Conservation (phyloP, 1,140 invertebrate genomes). For the Lucilia sericata region DNA sequence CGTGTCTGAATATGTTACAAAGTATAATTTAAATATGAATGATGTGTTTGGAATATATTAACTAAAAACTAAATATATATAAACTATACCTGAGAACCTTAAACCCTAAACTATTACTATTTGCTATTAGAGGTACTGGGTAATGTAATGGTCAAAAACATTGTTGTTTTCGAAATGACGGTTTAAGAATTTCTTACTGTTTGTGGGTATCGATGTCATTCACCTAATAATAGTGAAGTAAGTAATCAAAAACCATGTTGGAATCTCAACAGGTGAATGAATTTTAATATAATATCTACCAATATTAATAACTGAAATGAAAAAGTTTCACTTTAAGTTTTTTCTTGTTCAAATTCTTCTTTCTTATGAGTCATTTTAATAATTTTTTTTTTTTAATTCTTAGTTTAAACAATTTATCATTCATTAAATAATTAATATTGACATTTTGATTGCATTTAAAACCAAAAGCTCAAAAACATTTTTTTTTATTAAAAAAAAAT, state of each 20-base stretch:
- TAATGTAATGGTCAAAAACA: not conserved
- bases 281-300: no score
- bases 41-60: slow-evolving; percentile 22
- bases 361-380: not conserved
- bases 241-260: not conserved
- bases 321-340: no score
- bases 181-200: not conserved
- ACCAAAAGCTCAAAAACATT: not conserved
- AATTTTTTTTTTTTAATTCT: not conserved
- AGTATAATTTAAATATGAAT: not conserved
- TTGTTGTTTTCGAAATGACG: not conserved
- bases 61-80: not conserved
- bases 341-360: not conserved
- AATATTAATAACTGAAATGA: no score
- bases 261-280: not conserved
- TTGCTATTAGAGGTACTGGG: not conserved
- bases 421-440: slow-evolving; percentile 7
- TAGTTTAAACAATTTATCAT: not conserved
- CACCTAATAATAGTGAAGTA: not conserved
- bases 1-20: not conserved
- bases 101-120: not conserved
- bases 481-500: not conserved
- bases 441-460: slow-evolving; percentile 11
- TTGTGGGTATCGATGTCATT: slow-evolving; percentile 10
- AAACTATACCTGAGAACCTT: not conserved